Base-by-base conservation (phyloP, 2,797 vertebrate species). In the Gambusia yucatana region DNA sequence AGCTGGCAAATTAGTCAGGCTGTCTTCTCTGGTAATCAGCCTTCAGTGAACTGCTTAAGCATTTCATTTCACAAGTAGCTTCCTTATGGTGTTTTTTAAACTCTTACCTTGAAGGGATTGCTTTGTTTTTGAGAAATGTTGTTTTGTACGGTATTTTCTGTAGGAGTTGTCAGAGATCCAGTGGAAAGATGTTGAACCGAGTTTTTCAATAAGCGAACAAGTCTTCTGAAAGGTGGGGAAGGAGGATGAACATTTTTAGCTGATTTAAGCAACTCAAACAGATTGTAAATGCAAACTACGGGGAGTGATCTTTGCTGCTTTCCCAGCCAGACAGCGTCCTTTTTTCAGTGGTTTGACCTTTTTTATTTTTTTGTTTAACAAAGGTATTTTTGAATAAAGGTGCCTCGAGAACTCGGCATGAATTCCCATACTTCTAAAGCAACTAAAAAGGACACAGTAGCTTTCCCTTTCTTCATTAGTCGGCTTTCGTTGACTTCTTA, bases 401-500 rank as follows among this genome's bases (percentile, higher is more conserved):
- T 16, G 41, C 14, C 13, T 69, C 0, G 0, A 41, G 20, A 69
- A 3, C 22, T 2, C 5, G 2, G 14, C 11, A 6, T 70, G 2
- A 14, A n/a, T 14, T 44, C 67, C 25, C 3, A 4, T 57, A 25
- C 36, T 10, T 20, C 16, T 3, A 20, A 16, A 43, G 4, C 17
- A 33, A 55, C 70, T 50, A 47, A 65, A 72, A 67, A 73, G 10
- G 30, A 77, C 69, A 82, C 63, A 76, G 63, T 82, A 76, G 72
- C 75, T 48, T 5, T 25, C 2, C 28, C 0, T n/a, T 43, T 72
- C 48, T 72, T 75, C 36, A 39, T 63, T 84, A 77, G 84, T 87
- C 88, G 79, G 3, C 46, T 82, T 80, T 75, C 39, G 67, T 80
- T 30, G 41, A 67, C 76, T 57, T 87, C 44, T 22, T 46, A 25